A percentile compares a stretch with the other conserved stretches of the same genome.
phyloP scores from a whole-genome alignment of 2,797 vertebrate species.

The Kryptopterus vitreolus region DNA sequence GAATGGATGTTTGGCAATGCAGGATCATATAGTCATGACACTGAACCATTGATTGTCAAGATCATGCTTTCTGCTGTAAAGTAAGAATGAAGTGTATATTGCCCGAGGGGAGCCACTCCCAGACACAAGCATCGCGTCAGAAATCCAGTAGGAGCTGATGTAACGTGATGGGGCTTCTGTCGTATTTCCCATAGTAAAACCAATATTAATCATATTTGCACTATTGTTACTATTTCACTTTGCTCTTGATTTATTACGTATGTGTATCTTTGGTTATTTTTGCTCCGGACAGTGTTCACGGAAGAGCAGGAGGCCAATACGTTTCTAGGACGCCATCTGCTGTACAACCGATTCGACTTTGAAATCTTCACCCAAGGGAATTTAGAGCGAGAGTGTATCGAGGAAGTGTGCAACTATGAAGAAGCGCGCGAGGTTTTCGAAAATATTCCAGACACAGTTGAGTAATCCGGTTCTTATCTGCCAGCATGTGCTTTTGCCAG shows the following conservation, averaged over 20 bases:
- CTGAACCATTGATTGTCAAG: too few species aligned
- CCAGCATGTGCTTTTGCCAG: not conserved
- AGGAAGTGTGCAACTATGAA: slow-evolving; percentile 91
- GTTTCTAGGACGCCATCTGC: slow-evolving; percentile 85
- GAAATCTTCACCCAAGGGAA: slow-evolving; percentile 87
- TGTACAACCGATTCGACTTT: slow-evolving; percentile 92
- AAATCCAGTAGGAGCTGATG: too few species aligned
- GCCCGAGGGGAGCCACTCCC: too few species aligned
- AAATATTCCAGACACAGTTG: slow-evolving; percentile 81
- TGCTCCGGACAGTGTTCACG: slow-evolving; percentile 77
- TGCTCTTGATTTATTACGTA: not conserved
- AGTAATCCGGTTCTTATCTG: slow-evolving; percentile 52
- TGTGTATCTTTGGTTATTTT: not conserved
- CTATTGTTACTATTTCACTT: too few species aligned
- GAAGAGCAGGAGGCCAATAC: slow-evolving; percentile 79
- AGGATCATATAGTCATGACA: too few species aligned
- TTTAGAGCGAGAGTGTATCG: slow-evolving; percentile 89
- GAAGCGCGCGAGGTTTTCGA: slow-evolving; percentile 92
- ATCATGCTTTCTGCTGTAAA: too few species aligned
- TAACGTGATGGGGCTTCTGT: too few species aligned
- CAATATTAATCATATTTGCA: too few species aligned
- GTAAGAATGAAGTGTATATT: too few species aligned
- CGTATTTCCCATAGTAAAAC: too few species aligned
- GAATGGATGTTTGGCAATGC: too few species aligned
- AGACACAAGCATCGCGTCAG: too few species aligned